phyloP scores from a whole-genome alignment of 2,888 invertebrate species.

The Hydropsyche betteni region DNA sequence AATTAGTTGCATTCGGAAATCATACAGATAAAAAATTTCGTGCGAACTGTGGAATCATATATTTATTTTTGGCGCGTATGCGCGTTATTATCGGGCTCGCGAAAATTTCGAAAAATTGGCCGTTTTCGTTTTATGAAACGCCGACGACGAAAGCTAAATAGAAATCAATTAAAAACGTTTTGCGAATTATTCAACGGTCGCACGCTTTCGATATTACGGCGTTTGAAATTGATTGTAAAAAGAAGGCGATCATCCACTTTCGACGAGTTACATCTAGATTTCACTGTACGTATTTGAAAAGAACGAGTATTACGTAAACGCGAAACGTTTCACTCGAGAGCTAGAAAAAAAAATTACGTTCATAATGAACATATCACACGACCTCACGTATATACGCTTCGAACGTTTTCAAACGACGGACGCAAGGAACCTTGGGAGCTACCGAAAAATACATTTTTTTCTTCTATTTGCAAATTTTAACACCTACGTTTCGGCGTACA shows the following conservation, averaged over 20 bases:
- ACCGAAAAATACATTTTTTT: no score
- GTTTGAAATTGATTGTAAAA: not conserved
- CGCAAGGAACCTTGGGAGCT: no score
- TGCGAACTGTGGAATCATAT: no score
- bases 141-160: no score
- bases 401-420: not conserved
- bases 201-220: conserved; percentile 12
- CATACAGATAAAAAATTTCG: not conserved
- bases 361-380: not conserved
- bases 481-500: not conserved
- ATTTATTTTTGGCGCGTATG: no score
- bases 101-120: no score
- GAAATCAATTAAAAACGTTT: not conserved
- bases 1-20: not conserved
- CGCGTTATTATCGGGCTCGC: no score
- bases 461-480: no score
- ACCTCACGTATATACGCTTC: conserved; percentile 3
- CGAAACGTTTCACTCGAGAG: conserved; percentile 18
- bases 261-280: conserved; percentile 18
- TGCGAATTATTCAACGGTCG: conserved; percentile 11
- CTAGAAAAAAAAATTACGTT: no score
- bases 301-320: conserved; percentile 8
- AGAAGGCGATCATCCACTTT: conserved; percentile 12
- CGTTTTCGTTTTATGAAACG: no score
- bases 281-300: conserved; percentile 16